Base-by-base conservation (phyloP, 2,888 invertebrate species). In the Theodoxus fluviatilis region DNA sequence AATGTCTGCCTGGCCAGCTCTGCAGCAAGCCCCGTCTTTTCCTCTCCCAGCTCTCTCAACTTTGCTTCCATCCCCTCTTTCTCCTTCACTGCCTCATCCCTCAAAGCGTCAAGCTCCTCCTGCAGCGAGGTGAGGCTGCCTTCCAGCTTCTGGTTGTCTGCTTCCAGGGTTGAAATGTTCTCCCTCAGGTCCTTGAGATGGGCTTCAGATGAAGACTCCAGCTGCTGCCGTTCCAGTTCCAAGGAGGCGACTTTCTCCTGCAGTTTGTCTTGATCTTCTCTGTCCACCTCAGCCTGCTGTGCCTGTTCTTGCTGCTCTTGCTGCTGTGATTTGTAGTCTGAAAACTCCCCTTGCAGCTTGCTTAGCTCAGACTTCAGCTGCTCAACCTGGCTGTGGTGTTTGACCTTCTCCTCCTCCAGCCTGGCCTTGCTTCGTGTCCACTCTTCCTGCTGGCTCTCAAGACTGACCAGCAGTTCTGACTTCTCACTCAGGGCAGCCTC, bases 211-310 rank as follows among this genome's bases (percentile, higher is more conserved):
- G 67, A 67, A 25, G 57, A 38, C 18, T 71, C 61, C 12, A 71
- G 43, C 43, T 74, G 73, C 31, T 66, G 68, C 9, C 73, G 72
- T 63, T 77, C 77, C 65, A 78, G n/a, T n/a, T n/a, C n/a, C n/a
- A n/a, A n/a, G n/a, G n/a, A n/a, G n/a, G n/a, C n/a, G n/a, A n/a
- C n/a, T n/a, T n/a, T n/a, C n/a, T n/a, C n/a, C n/a, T n/a, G n/a
- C n/a, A n/a, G n/a, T n/a, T 71, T 69, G 35, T 69, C 63, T 57
- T 69, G 61, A 25, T 72, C 59, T 22, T 70, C 69, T 49, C 40
- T 52, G 18, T 70, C 63, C 3, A 40, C 37, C 18, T 59, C 37
- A 3, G 63, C 47, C 18, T 57, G 47, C 52, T 71, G 66, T 63
- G 70, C 28, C 25, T 28, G 47, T 12, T 71, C 64, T 25, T 72